Percentiles rank a stretch among this genome's conserved stretches.
Evolutionary conservation across 2,888 invertebrate species (phyloP).

Genomic region (Teleiodes luculella): DNA sequence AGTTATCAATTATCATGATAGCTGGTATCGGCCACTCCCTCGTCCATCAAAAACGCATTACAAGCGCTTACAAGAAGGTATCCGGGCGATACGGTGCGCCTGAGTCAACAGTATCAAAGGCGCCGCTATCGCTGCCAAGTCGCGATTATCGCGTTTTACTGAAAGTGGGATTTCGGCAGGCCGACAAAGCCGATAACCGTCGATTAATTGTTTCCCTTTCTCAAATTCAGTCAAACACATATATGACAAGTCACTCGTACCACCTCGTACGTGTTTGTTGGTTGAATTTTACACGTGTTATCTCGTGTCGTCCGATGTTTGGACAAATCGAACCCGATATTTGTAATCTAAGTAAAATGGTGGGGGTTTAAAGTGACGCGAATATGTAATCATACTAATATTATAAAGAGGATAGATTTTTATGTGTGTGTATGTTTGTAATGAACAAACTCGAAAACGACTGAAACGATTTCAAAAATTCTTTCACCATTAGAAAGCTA

Average conservation of each 20-base stretch:
- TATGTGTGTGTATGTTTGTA: too few relatives aligned
- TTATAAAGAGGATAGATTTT: too few relatives aligned
- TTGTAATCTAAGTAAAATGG: too few relatives aligned
- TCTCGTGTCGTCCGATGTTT: slow-evolving; percentile 24
- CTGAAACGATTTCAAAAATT: too few relatives aligned
- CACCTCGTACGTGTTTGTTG: slow-evolving; percentile 31
- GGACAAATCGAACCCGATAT: too few relatives aligned
- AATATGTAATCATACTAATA: too few relatives aligned
- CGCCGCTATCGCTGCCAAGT: slow-evolving; percentile 61
- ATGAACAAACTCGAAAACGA: too few relatives aligned
- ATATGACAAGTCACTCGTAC: slow-evolving; percentile 60
- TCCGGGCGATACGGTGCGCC: slow-evolving; percentile 52
- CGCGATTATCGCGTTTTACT: slow-evolving; percentile 60
- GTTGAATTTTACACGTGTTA: slow-evolving; percentile 66
- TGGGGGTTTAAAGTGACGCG: too few relatives aligned
- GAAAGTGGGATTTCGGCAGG: slow-evolving; percentile 70
- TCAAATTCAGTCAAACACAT: slow-evolving; percentile 48
- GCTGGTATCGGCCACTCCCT: slow-evolving; percentile 59
- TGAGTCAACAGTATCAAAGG: slow-evolving; percentile 67
- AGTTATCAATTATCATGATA: slow-evolving; percentile 46
- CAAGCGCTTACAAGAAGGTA: slow-evolving; percentile 62
- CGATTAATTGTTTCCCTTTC: slow-evolving; percentile 72
- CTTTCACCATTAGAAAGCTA: too few relatives aligned
- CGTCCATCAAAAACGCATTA: slow-evolving; percentile 70
- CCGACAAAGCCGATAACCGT: slow-evolving; percentile 61